These are phyloP conservation scores for Synchiropus splendidus DNA, from an alignment of 2,113 vertebrate species.

Conservation along the genomic window DNA sequence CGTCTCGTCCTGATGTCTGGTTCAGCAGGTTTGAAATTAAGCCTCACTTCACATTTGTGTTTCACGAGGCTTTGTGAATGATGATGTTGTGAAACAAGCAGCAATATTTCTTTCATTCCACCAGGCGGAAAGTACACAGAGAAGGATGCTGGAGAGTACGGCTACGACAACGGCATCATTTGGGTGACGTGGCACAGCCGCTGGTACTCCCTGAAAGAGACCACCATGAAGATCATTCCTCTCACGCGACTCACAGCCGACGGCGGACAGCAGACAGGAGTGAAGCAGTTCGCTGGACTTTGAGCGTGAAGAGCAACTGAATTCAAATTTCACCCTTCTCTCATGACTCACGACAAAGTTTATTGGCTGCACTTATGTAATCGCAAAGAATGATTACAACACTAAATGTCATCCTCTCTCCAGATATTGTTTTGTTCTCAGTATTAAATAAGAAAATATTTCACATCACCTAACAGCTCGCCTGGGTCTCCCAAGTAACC, in stretches of 20 bases:
- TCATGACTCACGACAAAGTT: neutral
- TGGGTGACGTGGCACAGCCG: constrained; percentile 86
- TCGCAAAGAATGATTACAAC: neutral
- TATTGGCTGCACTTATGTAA: neutral
- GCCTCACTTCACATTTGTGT: too few relatives aligned
- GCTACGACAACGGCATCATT: constrained; percentile 85
- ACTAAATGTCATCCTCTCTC: neutral
- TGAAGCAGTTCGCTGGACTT: constrained; percentile 63
- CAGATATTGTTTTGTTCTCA: too few relatives aligned
- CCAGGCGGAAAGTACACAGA: constrained; percentile 77
- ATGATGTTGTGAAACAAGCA: too few relatives aligned
- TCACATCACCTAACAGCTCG: too few relatives aligned
- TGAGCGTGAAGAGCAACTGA: constrained; percentile 28
- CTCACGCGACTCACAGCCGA: constrained; percentile 66
- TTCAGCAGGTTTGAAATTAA: too few relatives aligned
- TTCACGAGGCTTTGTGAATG: too few relatives aligned
- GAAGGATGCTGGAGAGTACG: constrained; percentile 62
- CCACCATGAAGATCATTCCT: constrained; percentile 91
- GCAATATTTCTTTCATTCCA: neutral
- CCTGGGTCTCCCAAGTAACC: too few relatives aligned
- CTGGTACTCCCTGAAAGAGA: constrained; percentile 94
- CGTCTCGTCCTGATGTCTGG: too few relatives aligned
- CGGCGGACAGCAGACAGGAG: constrained; percentile 65
- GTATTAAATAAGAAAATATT: neutral
- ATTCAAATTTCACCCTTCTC: neutral